Evolutionary conservation across 2,888 invertebrate species (phyloP).

Genomic region (Molorchus minor): DNA sequence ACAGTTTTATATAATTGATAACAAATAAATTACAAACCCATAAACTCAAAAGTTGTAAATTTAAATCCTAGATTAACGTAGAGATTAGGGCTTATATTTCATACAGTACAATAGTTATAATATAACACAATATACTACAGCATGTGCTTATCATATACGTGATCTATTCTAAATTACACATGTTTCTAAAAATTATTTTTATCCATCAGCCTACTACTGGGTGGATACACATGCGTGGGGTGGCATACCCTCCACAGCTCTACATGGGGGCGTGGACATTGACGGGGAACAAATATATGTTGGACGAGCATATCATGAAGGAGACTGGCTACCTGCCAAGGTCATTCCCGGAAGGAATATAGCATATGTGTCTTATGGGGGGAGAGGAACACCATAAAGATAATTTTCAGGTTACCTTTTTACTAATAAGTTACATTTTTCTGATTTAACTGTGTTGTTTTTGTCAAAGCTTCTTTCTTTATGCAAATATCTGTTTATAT

Average conservation of each 20-base stretch:
- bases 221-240: conserved; percentile 59
- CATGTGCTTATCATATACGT: too few relatives aligned
- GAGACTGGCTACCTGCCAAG: conserved; percentile 73
- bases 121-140: too few relatives aligned
- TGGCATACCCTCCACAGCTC: conserved; percentile 65
- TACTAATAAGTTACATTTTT: too few relatives aligned
- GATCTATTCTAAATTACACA: too few relatives aligned
- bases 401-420: conserved; percentile 66
- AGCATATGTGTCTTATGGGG: conserved; percentile 70
- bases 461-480: too few relatives aligned
- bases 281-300: conserved; percentile 78
- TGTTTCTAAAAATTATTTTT: conserved; percentile 17
- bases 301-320: conserved; percentile 73
- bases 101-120: too few relatives aligned
- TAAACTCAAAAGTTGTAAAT: conserved; percentile 1
- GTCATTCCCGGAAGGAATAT: conserved; percentile 72
- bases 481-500: conserved; percentile 29
- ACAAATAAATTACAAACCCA: conserved; percentile 2
- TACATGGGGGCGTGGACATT: conserved; percentile 71
- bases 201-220: conserved; percentile 59
- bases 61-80: background rate
- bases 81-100: too few relatives aligned
- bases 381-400: conserved; percentile 73
- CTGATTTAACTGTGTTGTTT: too few relatives aligned
- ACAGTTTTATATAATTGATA: background rate